Percentiles rank a stretch among this genome's conserved stretches.
Evolutionary conservation across 2,888 invertebrate species (phyloP).

Genomic region (Steinernema hermaphroditum): DNA sequence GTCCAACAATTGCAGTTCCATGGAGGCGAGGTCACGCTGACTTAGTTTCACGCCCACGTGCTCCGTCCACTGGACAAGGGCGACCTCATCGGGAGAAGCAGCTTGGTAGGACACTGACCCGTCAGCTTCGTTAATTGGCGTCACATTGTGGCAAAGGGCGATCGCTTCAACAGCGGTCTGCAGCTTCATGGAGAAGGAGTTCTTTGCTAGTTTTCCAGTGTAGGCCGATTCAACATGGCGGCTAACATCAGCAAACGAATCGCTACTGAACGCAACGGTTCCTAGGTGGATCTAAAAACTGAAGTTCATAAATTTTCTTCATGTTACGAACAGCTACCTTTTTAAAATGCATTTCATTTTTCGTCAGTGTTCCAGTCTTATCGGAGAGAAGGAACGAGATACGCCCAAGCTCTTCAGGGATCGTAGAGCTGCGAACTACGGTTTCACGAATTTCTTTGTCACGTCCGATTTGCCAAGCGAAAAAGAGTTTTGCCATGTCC

Average conservation of each 20-base stretch:
- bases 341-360: constrained; percentile 86
- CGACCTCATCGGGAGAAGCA: constrained; percentile 79
- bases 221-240: constrained; percentile 59
- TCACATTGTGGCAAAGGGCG: constrained; percentile 97
- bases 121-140: constrained; percentile 82
- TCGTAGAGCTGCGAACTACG: constrained; percentile 93
- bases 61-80: constrained; percentile 78
- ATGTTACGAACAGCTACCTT: constrained; percentile 42
- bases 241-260: constrained; percentile 79
- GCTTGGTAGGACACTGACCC: constrained; percentile 73
- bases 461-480: constrained; percentile 92
- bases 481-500: constrained; percentile 88
- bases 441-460: constrained; percentile 91
- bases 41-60: constrained; percentile 74
- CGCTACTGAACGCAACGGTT: constrained; percentile 84
- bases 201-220: constrained; percentile 54
- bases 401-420: constrained; percentile 94
- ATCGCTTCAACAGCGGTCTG: constrained; percentile 77
- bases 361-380: constrained; percentile 96
- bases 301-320: background rate
- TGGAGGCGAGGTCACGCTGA: constrained; percentile 71
- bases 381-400: constrained; percentile 95
- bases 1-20: constrained; percentile 71
- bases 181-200: constrained; percentile 61
- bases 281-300: constrained; percentile 78